Conservation (phyloP, 2,797 vertebrate species). For the Alectoris magna region DNA sequence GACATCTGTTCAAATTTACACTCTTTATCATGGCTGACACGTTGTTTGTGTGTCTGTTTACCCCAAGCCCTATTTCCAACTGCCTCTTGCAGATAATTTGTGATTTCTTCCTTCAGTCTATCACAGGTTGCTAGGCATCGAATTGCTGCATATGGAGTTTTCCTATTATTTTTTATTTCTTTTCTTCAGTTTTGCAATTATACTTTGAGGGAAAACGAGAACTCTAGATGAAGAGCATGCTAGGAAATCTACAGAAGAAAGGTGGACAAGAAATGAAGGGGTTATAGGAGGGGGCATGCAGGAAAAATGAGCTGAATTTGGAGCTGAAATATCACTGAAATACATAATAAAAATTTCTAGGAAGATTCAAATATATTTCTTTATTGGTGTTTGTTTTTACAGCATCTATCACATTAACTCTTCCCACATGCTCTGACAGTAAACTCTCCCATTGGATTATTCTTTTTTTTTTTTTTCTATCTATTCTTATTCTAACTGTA, state of each 20-base stretch:
- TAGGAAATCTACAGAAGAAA: constrained; percentile 1
- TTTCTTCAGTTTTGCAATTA: constrained; percentile 53
- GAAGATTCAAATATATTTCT: neutral
- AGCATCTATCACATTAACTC: accelerated
- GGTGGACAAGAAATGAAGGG: neutral
- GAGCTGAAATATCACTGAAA: neutral
- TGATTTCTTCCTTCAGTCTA: constrained; percentile 64
- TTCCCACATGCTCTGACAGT: neutral
- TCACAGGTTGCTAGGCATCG: constrained; percentile 67
- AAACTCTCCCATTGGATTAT: neutral
- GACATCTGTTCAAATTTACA: constrained; percentile 84
- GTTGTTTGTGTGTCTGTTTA: constrained; percentile 82
- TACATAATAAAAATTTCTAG: neutral
- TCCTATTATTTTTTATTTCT: constrained; percentile 62
- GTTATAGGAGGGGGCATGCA: neutral
- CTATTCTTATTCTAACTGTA: neutral
- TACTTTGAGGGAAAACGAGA: constrained; percentile 46
- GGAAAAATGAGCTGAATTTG: neutral
- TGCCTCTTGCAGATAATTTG: constrained; percentile 78
- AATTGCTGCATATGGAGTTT: constrained; percentile 52
- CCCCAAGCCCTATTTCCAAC: constrained; percentile 73
- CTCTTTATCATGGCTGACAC: constrained; percentile 79
- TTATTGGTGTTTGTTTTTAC: neutral
- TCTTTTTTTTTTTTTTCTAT: neutral
- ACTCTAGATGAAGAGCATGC: constrained; percentile 19